These are phyloP conservation scores for Xestobium rufovillosum DNA, from an alignment of 2,888 invertebrate genomes.

Conservation along the genomic window DNA sequence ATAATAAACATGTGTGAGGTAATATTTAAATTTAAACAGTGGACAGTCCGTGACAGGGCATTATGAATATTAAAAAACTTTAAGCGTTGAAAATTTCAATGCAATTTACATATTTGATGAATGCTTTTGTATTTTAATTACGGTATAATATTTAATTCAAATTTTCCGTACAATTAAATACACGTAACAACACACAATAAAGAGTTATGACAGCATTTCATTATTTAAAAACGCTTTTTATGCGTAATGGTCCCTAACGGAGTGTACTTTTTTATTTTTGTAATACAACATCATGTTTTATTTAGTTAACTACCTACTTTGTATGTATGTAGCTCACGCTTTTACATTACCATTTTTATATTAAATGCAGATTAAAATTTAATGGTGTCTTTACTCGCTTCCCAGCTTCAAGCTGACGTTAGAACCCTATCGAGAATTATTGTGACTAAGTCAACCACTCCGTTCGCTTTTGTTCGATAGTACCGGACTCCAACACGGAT, in stretches of 20 bases:
- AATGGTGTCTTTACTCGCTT: too few species aligned
- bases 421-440: too few species aligned
- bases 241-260: conserved; percentile 30
- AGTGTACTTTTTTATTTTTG: too few species aligned
- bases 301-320: too few species aligned
- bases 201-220: conserved; percentile 39
- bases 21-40: conserved; percentile 33
- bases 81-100: conserved; percentile 43
- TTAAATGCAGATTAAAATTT: too few species aligned
- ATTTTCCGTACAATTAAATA: conserved; percentile 45
- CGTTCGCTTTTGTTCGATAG: too few species aligned
- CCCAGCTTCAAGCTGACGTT: too few species aligned
- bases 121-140: conserved; percentile 46
- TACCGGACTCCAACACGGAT: too few species aligned
- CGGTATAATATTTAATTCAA: conserved; percentile 45
- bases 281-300: too few species aligned
- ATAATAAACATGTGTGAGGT: conserved; percentile 24
- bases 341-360: too few species aligned
- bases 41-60: conserved; percentile 32
- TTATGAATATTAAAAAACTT: conserved; percentile 44
- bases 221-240: conserved; percentile 36
- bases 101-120: conserved; percentile 45
- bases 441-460: too few species aligned
- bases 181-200: conserved; percentile 38
- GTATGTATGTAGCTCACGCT: too few species aligned